Conservation (phyloP, 2,888 invertebrate genomes). For the Caenorhabditis virilis region DNA sequence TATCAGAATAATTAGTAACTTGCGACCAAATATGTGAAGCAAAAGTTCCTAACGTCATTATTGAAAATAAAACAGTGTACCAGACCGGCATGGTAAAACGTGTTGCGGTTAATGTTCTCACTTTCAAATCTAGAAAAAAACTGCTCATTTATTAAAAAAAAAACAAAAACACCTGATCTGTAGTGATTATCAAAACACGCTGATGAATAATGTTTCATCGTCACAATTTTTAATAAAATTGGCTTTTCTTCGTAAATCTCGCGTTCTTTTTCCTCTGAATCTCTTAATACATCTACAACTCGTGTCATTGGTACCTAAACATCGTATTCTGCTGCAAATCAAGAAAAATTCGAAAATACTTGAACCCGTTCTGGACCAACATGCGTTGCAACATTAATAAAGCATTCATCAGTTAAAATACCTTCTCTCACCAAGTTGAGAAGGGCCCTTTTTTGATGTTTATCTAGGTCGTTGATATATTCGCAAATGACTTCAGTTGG, state of each 20-base stretch:
- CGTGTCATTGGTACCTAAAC: slow-evolving; percentile 55
- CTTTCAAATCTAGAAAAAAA: slow-evolving; percentile 49
- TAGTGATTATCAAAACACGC: slow-evolving; percentile 51
- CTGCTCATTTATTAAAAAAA: too few species aligned
- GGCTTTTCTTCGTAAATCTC: slow-evolving; percentile 35
- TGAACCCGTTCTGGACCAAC: slow-evolving; percentile 56
- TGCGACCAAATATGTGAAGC: slow-evolving; percentile 61
- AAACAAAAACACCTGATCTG: slow-evolving; percentile 29
- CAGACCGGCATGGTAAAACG: slow-evolving; percentile 57
- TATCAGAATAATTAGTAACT: slow-evolving; percentile 48
- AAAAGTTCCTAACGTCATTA: slow-evolving; percentile 55
- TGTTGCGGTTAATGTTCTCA: slow-evolving; percentile 48
- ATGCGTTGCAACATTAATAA: slow-evolving; percentile 52
- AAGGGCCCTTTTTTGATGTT: slow-evolving; percentile 51
- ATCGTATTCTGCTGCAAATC: not conserved
- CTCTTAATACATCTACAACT: slow-evolving; percentile 49
- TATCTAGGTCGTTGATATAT: slow-evolving; percentile 50
- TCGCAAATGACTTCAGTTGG: slow-evolving; percentile 45
- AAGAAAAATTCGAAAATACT: slow-evolving; percentile 25
- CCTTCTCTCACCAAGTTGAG: slow-evolving; percentile 53
- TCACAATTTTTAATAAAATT: slow-evolving; percentile 38
- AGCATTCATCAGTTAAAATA: slow-evolving; percentile 56
- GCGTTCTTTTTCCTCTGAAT: slow-evolving; percentile 33
- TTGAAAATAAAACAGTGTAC: slow-evolving; percentile 52
- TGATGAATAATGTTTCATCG: slow-evolving; percentile 53